Evolutionary conservation across 2,113 vertebrate species (phyloP), one percentile per base, ranked within the genome.

Genomic region (Ammodytes marinus): DNA sequence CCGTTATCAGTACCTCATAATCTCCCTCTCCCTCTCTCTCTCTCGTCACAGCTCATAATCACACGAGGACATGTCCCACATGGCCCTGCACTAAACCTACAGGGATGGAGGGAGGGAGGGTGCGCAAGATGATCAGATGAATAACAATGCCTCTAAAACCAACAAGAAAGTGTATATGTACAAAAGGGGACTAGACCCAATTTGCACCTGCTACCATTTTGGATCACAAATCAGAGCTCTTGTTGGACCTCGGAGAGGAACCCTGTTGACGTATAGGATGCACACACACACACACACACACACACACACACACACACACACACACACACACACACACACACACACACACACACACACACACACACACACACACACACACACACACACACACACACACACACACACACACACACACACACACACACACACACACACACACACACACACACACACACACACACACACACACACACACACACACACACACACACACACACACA

Each of bases 1-100:
- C 3, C 78, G 45, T 86, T 90, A 89, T 88, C 75, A 15, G 57
- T 53, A 83, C 79, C 88, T 79, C 54, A 40, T 81, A 37, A 84
- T 90, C 85, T 90, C 76, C 39, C 27, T 90, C 85, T 90, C 76
- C 39, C 27, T 27, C 27, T 27, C 27, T 90, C 76, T 42, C 75
- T 52, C 55, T 79, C 40, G 69, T 90, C 87, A 87, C 87, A 74
- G 87, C 75, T 84, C 81, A 72, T 87, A 88, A 88, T 87, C 86
- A 68, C 71, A 84, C 1, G 47, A 63, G 73, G 83, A 83, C 74
- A 52, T 43, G 82, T 81, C 54, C 53, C 54, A 75, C 65, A 61
- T 27, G 17, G 70, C 73, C 27, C 69, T 59, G 64, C 71, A 43
- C 45, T 47, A 73, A 86, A 86, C 43, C 66, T 12, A 58, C 52